Base-by-base conservation (phyloP, 2,888 invertebrate genomes). In the Geotrupes spiniger region DNA sequence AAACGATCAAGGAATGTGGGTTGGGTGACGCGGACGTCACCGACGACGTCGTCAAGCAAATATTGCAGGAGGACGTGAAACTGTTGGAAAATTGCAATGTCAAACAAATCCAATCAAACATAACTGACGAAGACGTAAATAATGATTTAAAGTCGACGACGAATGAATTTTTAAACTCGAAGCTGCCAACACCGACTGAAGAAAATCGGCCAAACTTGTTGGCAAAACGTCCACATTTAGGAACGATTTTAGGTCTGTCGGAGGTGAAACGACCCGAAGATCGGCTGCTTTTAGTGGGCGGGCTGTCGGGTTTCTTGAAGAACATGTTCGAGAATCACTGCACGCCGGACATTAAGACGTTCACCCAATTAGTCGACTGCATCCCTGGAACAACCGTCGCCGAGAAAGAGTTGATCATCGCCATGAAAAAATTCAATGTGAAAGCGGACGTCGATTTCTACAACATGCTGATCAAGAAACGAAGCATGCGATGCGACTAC, bases 391-490 rank as follows among this genome's bases (percentile, higher is more conserved):
- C 81, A 10, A 64, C 71, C 52, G 76, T 81, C 42, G 81, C 83
- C 10, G 94, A 96, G 70, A 76, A 82, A 42, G 80, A 79, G 51
- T 66, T 94, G 5, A 63, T 94, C 3, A 70, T 72, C 41, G 71
- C 75, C 45, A 82, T 92, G 71, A 78, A 80, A 46, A 71, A 73
- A 50, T 72, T 73, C 31, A 74, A 80, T 6, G 67, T 91, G 0
- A 78, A 77, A 59, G 77, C 85, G 1, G 92, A 95, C 72, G 80
- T 88, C 46, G 85, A 85, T 66, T 92, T 94, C 69, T 92, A 84
- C 64, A 95, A 94, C 70, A 81, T 87, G 74, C 76, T 95, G 6
- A 92, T 96, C 42, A 89, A 87, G 63, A 89, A 84, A 66, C 79
- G 91, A 48, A 84, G 84, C 63, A 73, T 83, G 63, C 76, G 91